Base-by-base conservation (phyloP, 2,113 vertebrate species). In the Halcyon senegalensis region DNA sequence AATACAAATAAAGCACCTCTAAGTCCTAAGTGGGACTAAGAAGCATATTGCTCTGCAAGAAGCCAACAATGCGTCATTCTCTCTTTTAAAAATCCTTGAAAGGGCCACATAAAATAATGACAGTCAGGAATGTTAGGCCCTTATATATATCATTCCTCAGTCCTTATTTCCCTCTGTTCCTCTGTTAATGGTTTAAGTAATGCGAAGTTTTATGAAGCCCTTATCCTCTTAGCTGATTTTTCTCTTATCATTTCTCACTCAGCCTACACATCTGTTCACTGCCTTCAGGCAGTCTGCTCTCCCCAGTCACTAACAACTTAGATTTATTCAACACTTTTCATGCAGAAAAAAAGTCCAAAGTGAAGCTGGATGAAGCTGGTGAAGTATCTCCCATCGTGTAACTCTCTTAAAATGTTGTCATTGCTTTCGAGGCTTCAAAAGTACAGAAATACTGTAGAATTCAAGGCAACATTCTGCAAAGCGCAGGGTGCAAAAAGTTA, bases 231-330 rank as follows among this genome's bases (percentile, higher is more conserved):
- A 93, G 60, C 66, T 86, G 77, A 88, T 67, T 94, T 95, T 94
- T 91, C 39, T 85, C 59, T 96, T 92, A 87, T 59, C 37, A 50
- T 94, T 96, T 93, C 90, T 89, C 56, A 64, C 80, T 91, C 88
- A 95, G 91, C 84, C 90, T 96, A 92, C 80, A 87, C 69, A 96
- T 95, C 92, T 96, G 86, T 62, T 96, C 80, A 19, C 28, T 91
- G 86, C 90, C 91, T 96, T 66, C 91, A 94, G 89, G 94, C 94
- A 84, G 48, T 63, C 90, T 84, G 44, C 84, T 87, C 53, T 93
- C 77, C 67, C 62, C 70, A 96, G 62, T 82, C 86, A 84, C 85
- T 87, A 84, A 78, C 87, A 92, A 75, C 83, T 84, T 89, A 75
- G 58, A 96, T 92, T 96, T 94, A 91, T 94, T 92, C 81, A 74